Base-by-base conservation (phyloP, 2,797 vertebrate genomes). In the Orientallactaga sibirica region DNA sequence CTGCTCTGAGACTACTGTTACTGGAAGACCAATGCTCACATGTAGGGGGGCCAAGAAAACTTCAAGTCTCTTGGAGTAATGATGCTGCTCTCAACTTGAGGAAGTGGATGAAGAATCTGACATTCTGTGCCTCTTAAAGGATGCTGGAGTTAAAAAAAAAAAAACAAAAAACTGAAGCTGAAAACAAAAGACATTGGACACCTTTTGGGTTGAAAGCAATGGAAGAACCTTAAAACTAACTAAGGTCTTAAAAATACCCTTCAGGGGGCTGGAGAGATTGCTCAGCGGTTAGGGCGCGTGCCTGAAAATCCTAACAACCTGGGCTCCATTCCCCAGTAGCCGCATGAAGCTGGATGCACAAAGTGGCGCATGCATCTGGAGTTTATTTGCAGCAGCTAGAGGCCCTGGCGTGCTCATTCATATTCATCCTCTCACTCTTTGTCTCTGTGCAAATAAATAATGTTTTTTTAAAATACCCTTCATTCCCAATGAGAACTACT, bases 161-260 rank as follows among this genome's bases (percentile, higher is more conserved):
- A 58, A n/a, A n/a, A n/a, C n/a, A n/a, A n/a, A n/a, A 14, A 80
- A 61, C n/a, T n/a, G 55, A 91, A 77, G 25, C 71, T 77, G 70
- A 58, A 81, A 89, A 81, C 71, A 58, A 71, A 84, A 85, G 67
- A 55, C n/a, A 24, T 81, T 52, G 82, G 75, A 85, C 29, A 80
- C 43, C 20, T 76, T 86, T 79, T 61, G 16, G 19, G 6, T 0
- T 12, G 1, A 4, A 10, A 27, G 16, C 14, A 24, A 43, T 8
- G 8, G 27, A 52, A n/a, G 24, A 79, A 15, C 3, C 22, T 27
- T 78, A n/a, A 83, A 78, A 55, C 43, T 41, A 29, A 9, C 41
- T 81, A 37, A 8, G 55, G 87, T 73, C 71, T 90, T 62, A 55
- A 71, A 71, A 67, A 62, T 62, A 22, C 15, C 61, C 4, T 4